Percentiles rank a stretch among this genome's conserved stretches.
Evolutionary conservation across 1,140 invertebrate species (phyloP).

Genomic region (Gonatopus flavifemur): DNA sequence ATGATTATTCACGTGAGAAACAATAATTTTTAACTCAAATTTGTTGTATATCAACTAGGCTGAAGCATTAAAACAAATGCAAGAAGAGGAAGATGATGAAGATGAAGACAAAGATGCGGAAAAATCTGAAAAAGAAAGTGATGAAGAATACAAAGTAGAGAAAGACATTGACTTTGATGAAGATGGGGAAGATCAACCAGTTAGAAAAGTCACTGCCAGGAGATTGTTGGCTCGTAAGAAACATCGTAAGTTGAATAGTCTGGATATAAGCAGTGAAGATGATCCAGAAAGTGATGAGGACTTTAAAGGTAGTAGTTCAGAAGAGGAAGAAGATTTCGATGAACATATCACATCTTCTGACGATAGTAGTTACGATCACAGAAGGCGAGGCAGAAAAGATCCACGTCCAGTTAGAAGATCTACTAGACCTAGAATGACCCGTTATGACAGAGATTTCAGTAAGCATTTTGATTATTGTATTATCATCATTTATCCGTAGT

Average conservation of each 20-base stretch:
- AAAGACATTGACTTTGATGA: constrained; percentile 56
- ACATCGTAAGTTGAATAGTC: constrained; percentile 73
- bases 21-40: too few species aligned
- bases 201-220: constrained; percentile 35
- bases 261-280: constrained; percentile 80
- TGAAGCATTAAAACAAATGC: constrained; percentile 35
- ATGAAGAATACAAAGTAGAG: constrained; percentile 57
- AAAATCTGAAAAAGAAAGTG: constrained; percentile 49
- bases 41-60: constrained; percentile 25
- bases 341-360: constrained; percentile 62
- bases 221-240: constrained; percentile 63
- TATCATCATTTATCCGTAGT: neutral
- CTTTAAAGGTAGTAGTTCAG: constrained; percentile 73
- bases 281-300: constrained; percentile 83
- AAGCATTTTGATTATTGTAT: constrained; percentile 31
- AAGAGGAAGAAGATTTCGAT: constrained; percentile 65
- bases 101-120: constrained; percentile 32
- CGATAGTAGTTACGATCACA: constrained; percentile 60
- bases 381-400: constrained; percentile 49
- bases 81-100: constrained; percentile 32
- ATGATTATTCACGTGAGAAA: too few species aligned
- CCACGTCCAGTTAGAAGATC: constrained; percentile 60
- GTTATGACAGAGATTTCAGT: constrained; percentile 66
- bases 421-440: constrained; percentile 59
- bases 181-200: constrained; percentile 47